These are phyloP conservation scores for Geopemphigus sp. DNA, from an alignment of 1,140 invertebrate species.

Conservation along the genomic window DNA sequence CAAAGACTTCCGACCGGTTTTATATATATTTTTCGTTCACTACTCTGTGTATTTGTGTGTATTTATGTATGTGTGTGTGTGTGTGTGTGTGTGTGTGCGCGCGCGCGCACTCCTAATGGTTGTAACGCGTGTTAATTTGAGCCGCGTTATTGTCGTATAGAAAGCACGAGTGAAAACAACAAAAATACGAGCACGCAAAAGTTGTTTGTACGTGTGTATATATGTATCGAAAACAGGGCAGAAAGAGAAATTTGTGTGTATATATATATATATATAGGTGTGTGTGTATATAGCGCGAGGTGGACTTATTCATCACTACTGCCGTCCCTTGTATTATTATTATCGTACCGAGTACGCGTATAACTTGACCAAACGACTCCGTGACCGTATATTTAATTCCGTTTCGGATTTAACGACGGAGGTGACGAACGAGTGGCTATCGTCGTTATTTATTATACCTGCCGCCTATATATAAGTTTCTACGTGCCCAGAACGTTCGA, in stretches of 20 bases:
- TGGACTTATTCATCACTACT: not conserved
- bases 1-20: slow-evolving; percentile 23
- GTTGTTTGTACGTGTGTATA: not conserved
- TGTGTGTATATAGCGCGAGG: not conserved
- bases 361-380: too few species aligned
- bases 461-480: too few species aligned
- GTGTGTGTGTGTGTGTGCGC: not conserved
- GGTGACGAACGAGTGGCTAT: too few species aligned
- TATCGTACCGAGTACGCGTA: too few species aligned
- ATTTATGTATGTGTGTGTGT: too few species aligned
- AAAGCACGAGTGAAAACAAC: slow-evolving; percentile 38
- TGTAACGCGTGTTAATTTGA: not conserved
- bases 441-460: too few species aligned
- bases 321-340: too few species aligned
- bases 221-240: not conserved
- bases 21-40: not conserved
- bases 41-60: not conserved
- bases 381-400: too few species aligned
- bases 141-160: not conserved
- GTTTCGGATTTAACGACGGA: too few species aligned
- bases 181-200: slow-evolving; percentile 3
- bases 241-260: slow-evolving; percentile 1
- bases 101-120: not conserved
- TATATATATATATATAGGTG: too few species aligned
- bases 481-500: too few species aligned